Conservation (phyloP, 2,888 invertebrate species). For the Muschampia plurimacula region DNA sequence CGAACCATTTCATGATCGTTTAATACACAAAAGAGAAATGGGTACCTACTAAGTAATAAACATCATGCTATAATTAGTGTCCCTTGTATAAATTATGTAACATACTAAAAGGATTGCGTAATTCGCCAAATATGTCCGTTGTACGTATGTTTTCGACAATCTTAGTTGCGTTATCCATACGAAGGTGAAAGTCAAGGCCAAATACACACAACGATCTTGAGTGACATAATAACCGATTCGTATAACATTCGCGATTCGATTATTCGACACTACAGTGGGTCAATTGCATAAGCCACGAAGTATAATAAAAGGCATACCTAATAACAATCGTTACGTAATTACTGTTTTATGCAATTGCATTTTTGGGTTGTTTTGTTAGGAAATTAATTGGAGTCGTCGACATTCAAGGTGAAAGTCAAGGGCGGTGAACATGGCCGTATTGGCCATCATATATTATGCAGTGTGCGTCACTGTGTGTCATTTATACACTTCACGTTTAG, state of each 20-base stretch:
- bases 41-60: too few relatives aligned
- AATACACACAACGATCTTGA: neutral
- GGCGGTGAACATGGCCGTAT: neutral
- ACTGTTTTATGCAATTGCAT: neutral
- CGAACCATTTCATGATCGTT: too few relatives aligned
- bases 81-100: neutral
- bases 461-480: neutral
- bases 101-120: neutral
- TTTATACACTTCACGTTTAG: too few relatives aligned
- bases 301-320: neutral
- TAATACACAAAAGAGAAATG: too few relatives aligned
- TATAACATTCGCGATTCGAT: slow-evolving; percentile 28
- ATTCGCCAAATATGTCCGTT: neutral
- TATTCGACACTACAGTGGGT: slow-evolving; percentile 13
- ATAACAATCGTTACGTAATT: neutral
- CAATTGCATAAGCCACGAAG: slow-evolving; percentile 16
- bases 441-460: slow-evolving; percentile 2
- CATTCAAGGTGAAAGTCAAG: neutral
- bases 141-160: neutral
- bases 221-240: slow-evolving; percentile 19
- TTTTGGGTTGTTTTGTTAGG: neutral
- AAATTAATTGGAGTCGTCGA: neutral
- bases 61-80: too few relatives aligned
- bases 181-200: slow-evolving; percentile 37
- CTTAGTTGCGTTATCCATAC: slow-evolving; percentile 11